Percentiles rank a stretch among this genome's conserved stretches.
Evolutionary conservation across 2,888 invertebrate species (phyloP).

Genomic region (Macroteleia sp.): DNA sequence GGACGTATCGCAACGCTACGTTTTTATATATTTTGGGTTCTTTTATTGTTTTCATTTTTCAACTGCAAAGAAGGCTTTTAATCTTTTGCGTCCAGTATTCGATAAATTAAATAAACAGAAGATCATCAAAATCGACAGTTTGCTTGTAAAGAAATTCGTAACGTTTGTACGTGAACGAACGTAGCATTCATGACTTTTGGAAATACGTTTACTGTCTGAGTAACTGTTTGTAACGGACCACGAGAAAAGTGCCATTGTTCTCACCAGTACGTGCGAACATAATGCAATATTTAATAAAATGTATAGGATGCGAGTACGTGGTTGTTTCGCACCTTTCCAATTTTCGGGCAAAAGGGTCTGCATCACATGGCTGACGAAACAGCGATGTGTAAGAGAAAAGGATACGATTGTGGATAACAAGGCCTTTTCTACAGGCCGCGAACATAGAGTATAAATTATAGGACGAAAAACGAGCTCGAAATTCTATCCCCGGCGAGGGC

Average conservation of each 20-base stretch:
- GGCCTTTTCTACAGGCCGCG: slow-evolving; percentile 26
- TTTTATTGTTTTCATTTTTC: slow-evolving; percentile 3
- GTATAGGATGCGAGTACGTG: slow-evolving; percentile 23
- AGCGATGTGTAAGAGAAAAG: slow-evolving; percentile 26
- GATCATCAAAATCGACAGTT: slow-evolving; percentile 68
- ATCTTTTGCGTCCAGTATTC: background rate
- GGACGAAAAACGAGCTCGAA: slow-evolving; percentile 37
- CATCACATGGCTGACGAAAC: slow-evolving; percentile 34
- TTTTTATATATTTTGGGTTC: slow-evolving; percentile 7
- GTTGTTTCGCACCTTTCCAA: slow-evolving; percentile 17
- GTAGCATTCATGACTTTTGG: too few relatives aligned
- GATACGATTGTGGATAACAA: slow-evolving; percentile 43
- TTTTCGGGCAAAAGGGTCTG: slow-evolving; percentile 23
- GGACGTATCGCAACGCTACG: slow-evolving; percentile 50
- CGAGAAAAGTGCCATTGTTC: slow-evolving; percentile 20
- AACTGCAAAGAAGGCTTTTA: background rate
- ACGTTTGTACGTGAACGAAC: slow-evolving; percentile 12
- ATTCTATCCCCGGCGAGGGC: slow-evolving; percentile 25
- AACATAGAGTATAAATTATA: slow-evolving; percentile 47
- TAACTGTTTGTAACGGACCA: too few relatives aligned
- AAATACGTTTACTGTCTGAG: too few relatives aligned
- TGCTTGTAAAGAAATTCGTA: slow-evolving; percentile 57
- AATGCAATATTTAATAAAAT: slow-evolving; percentile 46
- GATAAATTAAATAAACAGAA: slow-evolving; percentile 13
- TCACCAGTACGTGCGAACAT: slow-evolving; percentile 35